These are phyloP conservation scores for Colius striatus DNA, from an alignment of 2,113 vertebrate species.

Conservation along the genomic window DNA sequence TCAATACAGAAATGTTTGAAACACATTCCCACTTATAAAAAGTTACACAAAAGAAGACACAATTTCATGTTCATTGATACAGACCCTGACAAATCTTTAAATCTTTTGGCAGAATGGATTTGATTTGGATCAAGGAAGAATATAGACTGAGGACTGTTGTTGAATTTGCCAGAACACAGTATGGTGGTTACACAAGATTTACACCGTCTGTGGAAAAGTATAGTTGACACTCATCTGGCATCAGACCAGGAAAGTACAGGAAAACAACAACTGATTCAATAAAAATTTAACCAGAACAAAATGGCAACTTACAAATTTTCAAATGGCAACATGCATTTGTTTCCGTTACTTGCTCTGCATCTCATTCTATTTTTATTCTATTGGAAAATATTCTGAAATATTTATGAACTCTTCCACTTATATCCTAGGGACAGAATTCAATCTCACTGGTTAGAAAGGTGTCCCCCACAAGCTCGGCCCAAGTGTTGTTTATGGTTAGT, in stretches of 20 bases:
- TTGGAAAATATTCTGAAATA: neutral
- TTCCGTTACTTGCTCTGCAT: neutral
- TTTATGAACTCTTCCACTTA: neutral
- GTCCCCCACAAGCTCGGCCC: neutral
- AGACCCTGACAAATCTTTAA: constrained; percentile 7
- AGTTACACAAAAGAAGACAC: neutral
- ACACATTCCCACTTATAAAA: neutral
- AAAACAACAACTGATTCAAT: constrained; percentile 21
- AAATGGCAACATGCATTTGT: neutral
- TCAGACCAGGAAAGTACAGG: constrained; percentile 12
- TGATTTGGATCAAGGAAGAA: constrained; percentile 2
- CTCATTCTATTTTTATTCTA: neutral
- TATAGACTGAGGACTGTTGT: neutral
- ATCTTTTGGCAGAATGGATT: neutral
- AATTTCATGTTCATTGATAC: neutral
- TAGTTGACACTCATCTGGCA: constrained; percentile 25
- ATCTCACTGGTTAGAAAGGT: neutral
- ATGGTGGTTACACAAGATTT: constrained; percentile 19
- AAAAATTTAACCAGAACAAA: constrained; percentile 34
- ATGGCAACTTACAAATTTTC: neutral
- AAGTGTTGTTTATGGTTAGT: neutral
- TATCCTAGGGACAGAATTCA: neutral
- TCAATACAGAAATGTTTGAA: neutral
- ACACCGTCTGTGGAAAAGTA: constrained; percentile 3
- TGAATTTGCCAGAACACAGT: neutral